Conservation (phyloP, 2,888 invertebrate species). For the Morpho helenor region DNA sequence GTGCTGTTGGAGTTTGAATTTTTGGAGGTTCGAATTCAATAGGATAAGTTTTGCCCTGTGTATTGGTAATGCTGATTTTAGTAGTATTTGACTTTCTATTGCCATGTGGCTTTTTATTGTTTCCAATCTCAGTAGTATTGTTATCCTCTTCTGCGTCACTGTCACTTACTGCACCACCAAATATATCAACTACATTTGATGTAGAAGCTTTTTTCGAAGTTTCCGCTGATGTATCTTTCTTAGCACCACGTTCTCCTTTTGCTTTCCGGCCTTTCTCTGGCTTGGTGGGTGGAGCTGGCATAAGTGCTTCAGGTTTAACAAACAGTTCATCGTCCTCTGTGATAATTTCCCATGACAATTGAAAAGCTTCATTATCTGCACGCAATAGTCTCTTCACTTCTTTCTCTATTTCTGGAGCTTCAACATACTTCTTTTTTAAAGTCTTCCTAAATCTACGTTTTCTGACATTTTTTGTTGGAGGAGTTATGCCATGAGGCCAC, state of each 20-base stretch:
- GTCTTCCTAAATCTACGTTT: slow-evolving; percentile 96
- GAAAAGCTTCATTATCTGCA: slow-evolving; percentile 94
- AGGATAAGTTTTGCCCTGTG: slow-evolving; percentile 41
- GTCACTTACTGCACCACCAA: slow-evolving; percentile 95
- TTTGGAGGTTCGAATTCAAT: slow-evolving; percentile 62
- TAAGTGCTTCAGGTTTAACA: slow-evolving; percentile 39
- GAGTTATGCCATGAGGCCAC: slow-evolving; percentile 97
- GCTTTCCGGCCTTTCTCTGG: slow-evolving; percentile 55
- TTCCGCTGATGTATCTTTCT: slow-evolving; percentile 23
- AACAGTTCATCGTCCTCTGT: slow-evolving; percentile 90
- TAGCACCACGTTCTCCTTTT: slow-evolving; percentile 41
- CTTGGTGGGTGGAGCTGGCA: slow-evolving; percentile 36
- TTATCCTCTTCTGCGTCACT: slow-evolving; percentile 90
- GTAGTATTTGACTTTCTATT: slow-evolving; percentile 83
- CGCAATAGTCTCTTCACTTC: slow-evolving; percentile 96
- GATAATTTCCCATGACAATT: slow-evolving; percentile 92
- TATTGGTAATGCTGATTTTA: slow-evolving; percentile 46
- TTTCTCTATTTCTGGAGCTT: slow-evolving; percentile 98
- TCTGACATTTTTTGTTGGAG: slow-evolving; percentile 96
- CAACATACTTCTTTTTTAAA: slow-evolving; percentile 96
- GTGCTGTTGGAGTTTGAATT: slow-evolving; percentile 36
- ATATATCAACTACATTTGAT: slow-evolving; percentile 84
- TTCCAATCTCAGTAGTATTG: slow-evolving; percentile 88
- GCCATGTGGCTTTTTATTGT: slow-evolving; percentile 87
- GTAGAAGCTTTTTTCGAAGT: slow-evolving; percentile 39